A percentile compares a stretch with the other conserved stretches of the same genome.
phyloP scores from a whole-genome alignment of 1,140 invertebrate species.

The Arion vulgaris region DNA sequence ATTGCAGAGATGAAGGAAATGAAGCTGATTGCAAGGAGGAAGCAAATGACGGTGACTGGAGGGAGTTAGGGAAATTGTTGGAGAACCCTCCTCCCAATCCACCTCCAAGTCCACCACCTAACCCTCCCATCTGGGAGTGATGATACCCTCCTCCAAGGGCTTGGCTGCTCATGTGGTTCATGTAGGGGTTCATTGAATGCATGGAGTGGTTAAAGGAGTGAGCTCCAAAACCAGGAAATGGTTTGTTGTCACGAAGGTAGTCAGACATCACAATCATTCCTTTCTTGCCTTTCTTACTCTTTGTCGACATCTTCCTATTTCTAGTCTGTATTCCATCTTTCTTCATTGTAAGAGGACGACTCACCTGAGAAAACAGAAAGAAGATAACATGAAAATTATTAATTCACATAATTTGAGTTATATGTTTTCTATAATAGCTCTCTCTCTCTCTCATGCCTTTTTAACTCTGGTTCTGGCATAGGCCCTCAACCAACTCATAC shows the following conservation, averaged over 20 bases:
- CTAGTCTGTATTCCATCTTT: constrained; percentile 98
- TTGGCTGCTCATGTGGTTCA: constrained; percentile 59
- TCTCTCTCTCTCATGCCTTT: too few species aligned
- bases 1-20: constrained; percentile 50
- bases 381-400: too few species aligned
- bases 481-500: too few species aligned
- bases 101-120: constrained; percentile 42
- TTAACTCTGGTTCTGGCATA: too few species aligned
- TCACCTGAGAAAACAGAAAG: constrained; percentile 81
- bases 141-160: constrained; percentile 56
- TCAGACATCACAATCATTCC: constrained; percentile 63
- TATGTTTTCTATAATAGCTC: too few species aligned
- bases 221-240: constrained; percentile 56
- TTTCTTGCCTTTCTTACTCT: constrained; percentile 70
- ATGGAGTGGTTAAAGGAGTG: constrained; percentile 58
- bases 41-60: constrained; percentile 36
- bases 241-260: constrained; percentile 65
- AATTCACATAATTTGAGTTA: too few species aligned
- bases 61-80: constrained; percentile 1
- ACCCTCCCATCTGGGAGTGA: constrained; percentile 45
- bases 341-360: constrained; percentile 98
- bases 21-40: constrained; percentile 12
- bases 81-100: constrained; percentile 22
- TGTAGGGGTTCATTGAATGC: constrained; percentile 65
- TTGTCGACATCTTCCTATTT: constrained; percentile 85